Evolutionary conservation across 53 echinoderm and acorn worm species (phyloP), one percentile per base, ranked within the genome.

Genomic region (Echinarachnius parma): DNA sequence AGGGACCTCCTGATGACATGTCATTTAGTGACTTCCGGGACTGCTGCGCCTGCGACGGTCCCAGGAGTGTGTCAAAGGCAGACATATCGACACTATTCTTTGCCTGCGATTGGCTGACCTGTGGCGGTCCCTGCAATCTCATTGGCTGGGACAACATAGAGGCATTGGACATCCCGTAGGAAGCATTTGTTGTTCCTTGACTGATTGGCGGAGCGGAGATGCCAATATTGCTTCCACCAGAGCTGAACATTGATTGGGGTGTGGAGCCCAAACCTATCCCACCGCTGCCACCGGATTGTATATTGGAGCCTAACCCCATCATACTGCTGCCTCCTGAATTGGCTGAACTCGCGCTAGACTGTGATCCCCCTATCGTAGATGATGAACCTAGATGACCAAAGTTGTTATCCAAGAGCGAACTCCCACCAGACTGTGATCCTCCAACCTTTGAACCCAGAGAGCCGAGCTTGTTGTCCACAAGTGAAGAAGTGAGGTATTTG

Each of bases 31-130:
- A 76, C 35, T 61, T 74, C 30, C 66, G 83, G 13, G 90, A 62
- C 59, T 81, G 86, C 48, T 77, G 77, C 16, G 80, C 75, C 8
- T 76, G 74, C 30, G 86, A 80, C 16, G 86, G 74, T 31, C 78
- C 85, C 14, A 94, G 80, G 46, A 94, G 64, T 1, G 75, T 59
- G 78, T 94, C 94, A 48, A 94, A 87, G 52, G 94, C 68, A 9
- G 94, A 90, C 77, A 90, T 65, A 30, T 86, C 86, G 8, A 86
- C 49, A 49, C 83, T 86, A 4, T 80, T 66, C 21, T 86, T 93
- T 46, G 70, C 46, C 32, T 59, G 33, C 15, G 34, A 28, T 29
- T 62, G 50, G 26, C 23, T 25, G 42, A 9, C 10, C 46, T 28
- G 53, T 29, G 33, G 7, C n/a, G 33, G 19, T 37, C n/a, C 42